Base-by-base conservation (phyloP, 92 coral and sea anemone species). In the Porites cylindrica region DNA sequence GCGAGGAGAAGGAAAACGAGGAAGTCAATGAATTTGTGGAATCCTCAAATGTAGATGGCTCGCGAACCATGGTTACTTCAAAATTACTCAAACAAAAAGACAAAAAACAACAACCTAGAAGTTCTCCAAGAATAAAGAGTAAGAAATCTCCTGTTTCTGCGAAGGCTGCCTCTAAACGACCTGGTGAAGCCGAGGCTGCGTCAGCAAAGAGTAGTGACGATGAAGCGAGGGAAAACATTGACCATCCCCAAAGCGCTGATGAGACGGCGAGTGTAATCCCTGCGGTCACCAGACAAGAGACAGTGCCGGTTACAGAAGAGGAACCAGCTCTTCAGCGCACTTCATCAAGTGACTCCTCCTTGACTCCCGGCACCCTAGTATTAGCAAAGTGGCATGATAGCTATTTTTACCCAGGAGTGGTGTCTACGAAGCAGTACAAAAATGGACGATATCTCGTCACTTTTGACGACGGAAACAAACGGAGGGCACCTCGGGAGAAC, bases 381-480 rank as follows among this genome's bases (percentile, higher is more conserved):
- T 91, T 93, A 19, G 99, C 99, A 10, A 94, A 87, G 68, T 97
- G 99, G 99, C 82, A 89, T 38, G 99, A 97, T 67, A 81, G 82
- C n/a, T 85, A 82, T 62, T 97, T 88, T 75, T 97, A 97, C 83
- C 99, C 99, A 0, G 99, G 99, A 8, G 59, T 47, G 24, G 77
- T 97, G 24, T 60, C 90, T 13, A 76, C 91, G 0, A 89, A 85
- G 20, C 95, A 93, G 43, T 90, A 82, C 52, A 95, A 93, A 79
- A 79, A 70, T 38, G 89, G 88, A 7, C 85, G 76, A 7, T 94
- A 89, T 75, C 73, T 76, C 43, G 91, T 97, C 47, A 66, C 84
- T 16, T 97, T 97, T 77, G 98, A 97, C 62, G 99, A 97, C 77
- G 99, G 99, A 10, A 98, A 95, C 84, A 83, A 70, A 78, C 89